Evolutionary conservation across 2,113 vertebrate genomes (phyloP).

Genomic region (Xiphias gladius): DNA sequence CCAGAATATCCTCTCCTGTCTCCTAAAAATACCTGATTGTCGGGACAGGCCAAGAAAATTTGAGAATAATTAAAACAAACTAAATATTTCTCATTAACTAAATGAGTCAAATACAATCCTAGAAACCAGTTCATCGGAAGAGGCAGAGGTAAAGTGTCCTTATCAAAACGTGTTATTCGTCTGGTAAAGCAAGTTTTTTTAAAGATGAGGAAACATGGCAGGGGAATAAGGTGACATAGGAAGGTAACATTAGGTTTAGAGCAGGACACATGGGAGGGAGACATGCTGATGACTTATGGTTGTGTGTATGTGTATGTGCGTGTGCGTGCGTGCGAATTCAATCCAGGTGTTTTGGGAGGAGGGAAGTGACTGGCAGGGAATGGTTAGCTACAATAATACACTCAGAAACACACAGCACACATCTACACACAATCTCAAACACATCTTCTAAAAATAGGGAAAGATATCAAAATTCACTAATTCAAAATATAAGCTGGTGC

Average conservation of each 20-base stretch:
- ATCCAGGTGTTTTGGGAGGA: neutral
- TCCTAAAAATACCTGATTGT: slow-evolving; percentile 29
- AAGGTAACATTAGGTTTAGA: slow-evolving; percentile 4
- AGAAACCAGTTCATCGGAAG: neutral
- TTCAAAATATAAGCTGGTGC: neutral
- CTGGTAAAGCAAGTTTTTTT: slow-evolving; percentile 1
- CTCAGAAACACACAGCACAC: neutral
- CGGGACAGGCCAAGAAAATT: neutral
- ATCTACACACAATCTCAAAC: neutral
- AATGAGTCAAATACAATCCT: neutral
- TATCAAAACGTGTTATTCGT: neutral
- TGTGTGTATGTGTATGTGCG: slow-evolving; percentile 10
- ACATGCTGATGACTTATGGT: slow-evolving; percentile 15
- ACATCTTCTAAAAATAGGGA: neutral
- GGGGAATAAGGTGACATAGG: slow-evolving; percentile 18
- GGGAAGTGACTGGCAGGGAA: slow-evolving; percentile 45
- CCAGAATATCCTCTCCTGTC: slow-evolving; percentile 51
- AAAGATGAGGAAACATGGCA: slow-evolving; percentile 10
- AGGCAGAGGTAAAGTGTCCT: neutral
- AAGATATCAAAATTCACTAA: neutral
- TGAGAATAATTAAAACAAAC: neutral
- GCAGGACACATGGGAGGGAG: slow-evolving; percentile 15
- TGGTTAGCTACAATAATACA: slow-evolving; percentile 26
- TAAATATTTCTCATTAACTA: neutral
- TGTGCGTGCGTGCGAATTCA: slow-evolving; percentile 5